These are phyloP conservation scores for Aphelinus certus DNA, from an alignment of 1,140 invertebrate species.

Conservation along the genomic window DNA sequence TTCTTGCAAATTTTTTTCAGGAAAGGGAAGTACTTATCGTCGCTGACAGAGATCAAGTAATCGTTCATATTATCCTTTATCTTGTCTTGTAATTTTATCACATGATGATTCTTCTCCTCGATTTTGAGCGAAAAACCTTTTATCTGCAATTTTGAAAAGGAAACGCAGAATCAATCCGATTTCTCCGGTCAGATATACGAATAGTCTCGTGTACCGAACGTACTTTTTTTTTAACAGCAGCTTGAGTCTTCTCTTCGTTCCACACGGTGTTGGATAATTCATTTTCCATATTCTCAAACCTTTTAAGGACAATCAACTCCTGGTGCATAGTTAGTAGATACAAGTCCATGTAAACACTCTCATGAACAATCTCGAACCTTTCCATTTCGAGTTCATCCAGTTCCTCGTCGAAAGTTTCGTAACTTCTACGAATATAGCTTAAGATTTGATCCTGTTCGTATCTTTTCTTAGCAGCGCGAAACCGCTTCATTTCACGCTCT, in stretches of 20 bases:
- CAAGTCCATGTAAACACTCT: slow-evolving; percentile 72
- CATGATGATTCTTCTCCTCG: slow-evolving; percentile 44
- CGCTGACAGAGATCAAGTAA: slow-evolving; percentile 71
- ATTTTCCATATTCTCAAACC: slow-evolving; percentile 79
- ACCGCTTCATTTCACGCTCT: slow-evolving; percentile 59
- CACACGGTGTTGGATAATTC: slow-evolving; percentile 70
- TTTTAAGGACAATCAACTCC: slow-evolving; percentile 79
- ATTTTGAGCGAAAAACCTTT: slow-evolving; percentile 43
- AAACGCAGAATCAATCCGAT: too few relatives aligned
- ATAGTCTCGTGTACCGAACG: slow-evolving; percentile 33
- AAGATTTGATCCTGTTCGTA: slow-evolving; percentile 75
- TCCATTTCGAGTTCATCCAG: slow-evolving; percentile 71
- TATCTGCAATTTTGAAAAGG: slow-evolving; percentile 38
- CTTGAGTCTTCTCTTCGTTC: slow-evolving; percentile 50
- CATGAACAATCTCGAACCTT: slow-evolving; percentile 71
- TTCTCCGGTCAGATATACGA: slow-evolving; percentile 28
- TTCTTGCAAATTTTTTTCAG: slow-evolving; percentile 81
- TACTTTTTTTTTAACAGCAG: slow-evolving; percentile 37
- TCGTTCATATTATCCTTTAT: slow-evolving; percentile 67
- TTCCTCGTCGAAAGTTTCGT: slow-evolving; percentile 74
- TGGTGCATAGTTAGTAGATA: slow-evolving; percentile 80
- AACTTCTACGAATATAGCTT: slow-evolving; percentile 67
- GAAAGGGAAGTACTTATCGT: slow-evolving; percentile 80
- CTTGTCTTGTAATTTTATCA: slow-evolving; percentile 67
- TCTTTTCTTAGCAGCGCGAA: slow-evolving; percentile 57